These are phyloP conservation scores for Otus scops DNA, from an alignment of 2,797 vertebrate species.

Conservation along the genomic window DNA sequence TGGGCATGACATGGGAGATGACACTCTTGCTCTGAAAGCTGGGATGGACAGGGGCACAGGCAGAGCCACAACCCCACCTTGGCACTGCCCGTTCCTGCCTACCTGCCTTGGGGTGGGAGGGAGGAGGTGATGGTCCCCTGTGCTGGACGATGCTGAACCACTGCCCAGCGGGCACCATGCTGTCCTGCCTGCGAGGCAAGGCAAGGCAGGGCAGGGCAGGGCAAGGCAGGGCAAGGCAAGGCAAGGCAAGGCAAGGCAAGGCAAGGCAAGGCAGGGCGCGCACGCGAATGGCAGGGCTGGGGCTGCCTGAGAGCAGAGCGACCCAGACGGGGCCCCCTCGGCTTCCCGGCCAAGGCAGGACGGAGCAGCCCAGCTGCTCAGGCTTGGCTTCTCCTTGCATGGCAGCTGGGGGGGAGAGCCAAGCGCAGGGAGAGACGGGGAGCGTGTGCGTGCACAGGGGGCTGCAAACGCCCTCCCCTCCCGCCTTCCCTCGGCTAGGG, in stretches of 20 bases:
- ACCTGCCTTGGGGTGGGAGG: neutral
- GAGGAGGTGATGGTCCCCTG: fast-evolving
- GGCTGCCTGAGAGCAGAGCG: slow-evolving; percentile 26
- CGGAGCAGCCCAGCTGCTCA: slow-evolving; percentile 63
- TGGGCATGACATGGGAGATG: fast-evolving
- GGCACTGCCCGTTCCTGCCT: neutral
- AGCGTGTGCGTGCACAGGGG: neutral
- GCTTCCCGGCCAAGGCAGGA: slow-evolving; percentile 69
- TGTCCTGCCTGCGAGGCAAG: neutral
- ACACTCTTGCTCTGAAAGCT: neutral
- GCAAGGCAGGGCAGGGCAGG: too few relatives aligned
- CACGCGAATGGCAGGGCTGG: neutral
- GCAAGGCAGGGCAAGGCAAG: too few relatives aligned
- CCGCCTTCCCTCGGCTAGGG: neutral
- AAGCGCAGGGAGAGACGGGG: neutral
- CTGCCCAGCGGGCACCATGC: fast-evolving
- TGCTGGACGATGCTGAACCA: fast-evolving
- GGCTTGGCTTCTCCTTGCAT: slow-evolving; percentile 61
- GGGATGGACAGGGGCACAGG: neutral
- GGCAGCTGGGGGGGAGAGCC: slow-evolving; percentile 52
- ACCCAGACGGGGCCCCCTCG: slow-evolving; percentile 69
- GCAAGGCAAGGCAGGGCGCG: neutral
- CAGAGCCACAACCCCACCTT: neutral
- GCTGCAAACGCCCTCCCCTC: neutral
- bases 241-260: neutral